Conservation (phyloP, 2,888 invertebrate genomes). For the Ganaspis brasiliensis region DNA sequence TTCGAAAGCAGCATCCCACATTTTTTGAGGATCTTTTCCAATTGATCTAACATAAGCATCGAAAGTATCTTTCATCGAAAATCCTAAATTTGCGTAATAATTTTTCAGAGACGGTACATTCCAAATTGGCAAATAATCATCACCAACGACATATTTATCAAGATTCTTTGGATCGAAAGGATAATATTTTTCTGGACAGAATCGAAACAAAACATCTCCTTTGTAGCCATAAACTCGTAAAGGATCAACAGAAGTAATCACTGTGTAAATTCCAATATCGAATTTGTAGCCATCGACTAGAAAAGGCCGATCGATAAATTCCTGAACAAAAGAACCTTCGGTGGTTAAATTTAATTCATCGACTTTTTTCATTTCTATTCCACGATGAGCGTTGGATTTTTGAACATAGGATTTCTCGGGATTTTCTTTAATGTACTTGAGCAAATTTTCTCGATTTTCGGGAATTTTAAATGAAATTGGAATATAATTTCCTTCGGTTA, state of each 20-base stretch:
- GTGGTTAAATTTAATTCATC: constrained; percentile 87
- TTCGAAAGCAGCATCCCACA: constrained; percentile 91
- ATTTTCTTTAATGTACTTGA: constrained; percentile 86
- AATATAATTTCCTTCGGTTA: constrained; percentile 88
- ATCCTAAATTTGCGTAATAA: constrained; percentile 87
- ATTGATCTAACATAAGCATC: constrained; percentile 87
- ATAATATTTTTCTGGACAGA: constrained; percentile 93
- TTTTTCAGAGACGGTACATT: constrained; percentile 90
- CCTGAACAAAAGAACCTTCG: constrained; percentile 93
- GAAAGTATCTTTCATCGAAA: constrained; percentile 93
- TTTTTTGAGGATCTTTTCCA: constrained; percentile 86
- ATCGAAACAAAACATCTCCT: constrained; percentile 94
- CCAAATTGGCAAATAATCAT: constrained; percentile 97
- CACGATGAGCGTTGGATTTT: constrained; percentile 95
- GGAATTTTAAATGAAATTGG: constrained; percentile 95
- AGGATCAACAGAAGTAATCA: constrained; percentile 95
- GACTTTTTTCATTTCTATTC: constrained; percentile 89
- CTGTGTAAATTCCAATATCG: constrained; percentile 97
- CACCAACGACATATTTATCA: constrained; percentile 96
- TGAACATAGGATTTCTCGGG: constrained; percentile 91
- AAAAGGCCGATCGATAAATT: constrained; percentile 93
- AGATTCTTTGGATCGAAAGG: constrained; percentile 91
- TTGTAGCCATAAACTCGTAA: constrained; percentile 93
- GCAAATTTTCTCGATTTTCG: constrained; percentile 86
- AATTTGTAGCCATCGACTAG: constrained; percentile 97